Percentiles rank a stretch among this genome's conserved stretches.
Conservation (phyloP, 1,140 invertebrate genomes). For the Colletes latitarsis region DNA sequence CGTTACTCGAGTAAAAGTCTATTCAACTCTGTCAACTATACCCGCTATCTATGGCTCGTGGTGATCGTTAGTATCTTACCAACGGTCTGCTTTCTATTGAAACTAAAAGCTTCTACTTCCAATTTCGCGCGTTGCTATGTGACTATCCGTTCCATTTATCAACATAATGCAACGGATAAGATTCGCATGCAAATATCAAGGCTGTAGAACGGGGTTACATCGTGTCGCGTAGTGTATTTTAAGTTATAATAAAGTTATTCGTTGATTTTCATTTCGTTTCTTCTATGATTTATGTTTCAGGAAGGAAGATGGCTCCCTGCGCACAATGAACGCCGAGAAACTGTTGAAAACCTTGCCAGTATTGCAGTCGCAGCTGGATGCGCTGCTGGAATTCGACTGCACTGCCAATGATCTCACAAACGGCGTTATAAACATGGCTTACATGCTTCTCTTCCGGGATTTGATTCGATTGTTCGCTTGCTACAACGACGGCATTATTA, state of each 20-base stretch:
- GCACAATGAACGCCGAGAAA: conserved; percentile 99
- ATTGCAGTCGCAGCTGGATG: conserved; percentile 97
- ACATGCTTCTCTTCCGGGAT: conserved; percentile 99
- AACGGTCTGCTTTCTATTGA: too few relatives aligned
- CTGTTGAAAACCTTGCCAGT: conserved; percentile 97
- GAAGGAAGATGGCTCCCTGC: conserved; percentile 97
- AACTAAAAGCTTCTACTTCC: too few relatives aligned
- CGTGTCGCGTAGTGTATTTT: too few relatives aligned
- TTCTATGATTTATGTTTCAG: conserved; percentile 80
- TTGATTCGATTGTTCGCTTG: conserved; percentile 99
- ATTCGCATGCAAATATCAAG: too few relatives aligned
- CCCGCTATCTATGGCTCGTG: background rate
- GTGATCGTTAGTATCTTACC: too few relatives aligned
- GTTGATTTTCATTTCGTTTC: background rate
- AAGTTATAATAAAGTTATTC: background rate
- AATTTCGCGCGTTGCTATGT: too few relatives aligned
- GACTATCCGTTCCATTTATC: too few relatives aligned
- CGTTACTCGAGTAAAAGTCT: too few relatives aligned
- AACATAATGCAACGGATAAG: too few relatives aligned
- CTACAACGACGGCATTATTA: conserved; percentile 99
- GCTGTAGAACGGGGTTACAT: too few relatives aligned
- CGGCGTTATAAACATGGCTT: conserved; percentile 99
- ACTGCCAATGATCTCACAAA: conserved; percentile 98
- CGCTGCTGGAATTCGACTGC: conserved; percentile 98
- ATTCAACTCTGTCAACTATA: too few relatives aligned